Percentiles rank a stretch among this genome's conserved stretches.
These are phyloP conservation scores for Diplosoma virens DNA, from an alignment of 23 tunicate genomes.

Conservation along the genomic window DNA sequence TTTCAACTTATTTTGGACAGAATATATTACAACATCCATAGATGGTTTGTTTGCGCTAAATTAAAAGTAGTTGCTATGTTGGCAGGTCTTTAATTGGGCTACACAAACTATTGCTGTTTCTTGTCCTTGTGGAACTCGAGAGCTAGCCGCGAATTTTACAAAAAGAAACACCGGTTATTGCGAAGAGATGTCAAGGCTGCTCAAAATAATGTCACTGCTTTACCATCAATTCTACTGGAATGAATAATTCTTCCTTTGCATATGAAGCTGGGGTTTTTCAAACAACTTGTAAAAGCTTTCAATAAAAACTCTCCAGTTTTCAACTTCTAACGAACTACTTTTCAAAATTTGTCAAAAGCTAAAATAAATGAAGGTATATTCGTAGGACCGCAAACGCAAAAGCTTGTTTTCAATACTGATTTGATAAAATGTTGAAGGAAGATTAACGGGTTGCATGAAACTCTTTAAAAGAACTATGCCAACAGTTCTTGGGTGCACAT, in stretches of 20 bases:
- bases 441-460: conserved; percentile 21
- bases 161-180: not conserved
- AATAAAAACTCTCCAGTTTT: not conserved
- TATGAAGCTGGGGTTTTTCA: not conserved
- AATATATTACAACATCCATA: not conserved
- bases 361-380: conserved; percentile 3
- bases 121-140: not conserved
- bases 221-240: not conserved
- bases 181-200: not conserved
- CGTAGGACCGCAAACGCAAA: not conserved
- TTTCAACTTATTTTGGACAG: not conserved
- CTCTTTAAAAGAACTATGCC: conserved; percentile 4
- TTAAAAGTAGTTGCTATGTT: conserved; percentile 16
- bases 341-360: conserved; percentile 10
- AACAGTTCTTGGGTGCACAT: not conserved
- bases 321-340: not conserved
- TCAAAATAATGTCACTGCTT: not conserved
- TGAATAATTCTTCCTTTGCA: not conserved
- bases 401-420: not conserved
- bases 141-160: not conserved
- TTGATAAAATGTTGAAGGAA: conserved; percentile 19
- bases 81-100: conserved; percentile 14
- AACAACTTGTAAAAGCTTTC: not conserved
- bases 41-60: not conserved
- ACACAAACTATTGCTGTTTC: conserved; percentile 9